phyloP scores from a whole-genome alignment of 1,140 invertebrate genomes.

The Eriosoma lanigerum region DNA sequence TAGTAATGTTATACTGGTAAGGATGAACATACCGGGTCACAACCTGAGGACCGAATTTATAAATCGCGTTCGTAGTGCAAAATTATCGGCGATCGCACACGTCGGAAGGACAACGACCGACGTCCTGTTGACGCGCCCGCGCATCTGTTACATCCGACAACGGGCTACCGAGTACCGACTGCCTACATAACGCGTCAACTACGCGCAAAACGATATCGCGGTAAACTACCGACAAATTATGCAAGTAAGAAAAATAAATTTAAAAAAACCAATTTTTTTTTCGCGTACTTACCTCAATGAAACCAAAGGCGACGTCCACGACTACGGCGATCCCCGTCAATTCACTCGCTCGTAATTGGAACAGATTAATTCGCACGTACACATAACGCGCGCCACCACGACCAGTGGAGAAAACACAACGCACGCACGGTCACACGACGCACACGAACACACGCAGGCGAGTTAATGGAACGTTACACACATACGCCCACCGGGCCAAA shows the following conservation, averaged over 20 bases:
- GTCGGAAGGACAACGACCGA: too few species aligned
- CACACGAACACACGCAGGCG: background rate
- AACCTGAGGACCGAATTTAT: too few species aligned
- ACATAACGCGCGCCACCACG: conserved; percentile 16
- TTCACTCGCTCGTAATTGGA: background rate
- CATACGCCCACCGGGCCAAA: conserved; percentile 1
- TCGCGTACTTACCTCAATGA: background rate
- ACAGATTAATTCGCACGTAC: conserved; percentile 25
- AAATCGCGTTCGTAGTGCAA: too few species aligned
- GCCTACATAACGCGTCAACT: background rate
- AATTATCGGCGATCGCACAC: too few species aligned
- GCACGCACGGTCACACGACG: background rate
- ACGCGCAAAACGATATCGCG: background rate
- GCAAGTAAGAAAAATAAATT: background rate
- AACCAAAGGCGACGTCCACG: background rate
- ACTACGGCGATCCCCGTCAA: background rate
- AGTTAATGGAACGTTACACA: conserved; percentile 7
- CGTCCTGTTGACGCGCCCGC: too few species aligned
- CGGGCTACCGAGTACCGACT: too few species aligned
- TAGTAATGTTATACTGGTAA: too few species aligned
- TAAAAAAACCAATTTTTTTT: background rate
- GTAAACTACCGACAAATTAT: background rate
- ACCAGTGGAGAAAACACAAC: background rate
- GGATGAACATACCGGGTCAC: too few species aligned
- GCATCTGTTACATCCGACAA: too few species aligned